Evolutionary conservation across 2,113 vertebrate genomes (phyloP).

Genomic region (Esox niger): DNA sequence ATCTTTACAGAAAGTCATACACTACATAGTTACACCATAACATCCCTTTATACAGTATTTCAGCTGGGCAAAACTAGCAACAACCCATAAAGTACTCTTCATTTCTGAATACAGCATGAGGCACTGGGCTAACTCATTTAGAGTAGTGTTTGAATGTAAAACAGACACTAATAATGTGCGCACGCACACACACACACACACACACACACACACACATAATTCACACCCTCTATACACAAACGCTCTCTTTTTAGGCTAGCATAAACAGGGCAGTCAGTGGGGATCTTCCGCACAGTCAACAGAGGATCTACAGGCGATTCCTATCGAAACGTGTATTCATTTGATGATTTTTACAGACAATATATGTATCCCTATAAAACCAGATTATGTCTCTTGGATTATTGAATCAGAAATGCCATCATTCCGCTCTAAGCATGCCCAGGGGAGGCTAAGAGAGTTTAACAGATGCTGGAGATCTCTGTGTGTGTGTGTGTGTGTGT

Average conservation of each 20-base stretch:
- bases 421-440: background rate
- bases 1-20: slow-evolving; percentile 5
- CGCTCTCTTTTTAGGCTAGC: background rate
- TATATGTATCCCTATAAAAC: slow-evolving; percentile 41
- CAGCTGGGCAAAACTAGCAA: slow-evolving; percentile 51
- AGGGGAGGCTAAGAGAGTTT: background rate
- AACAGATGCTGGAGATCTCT: background rate
- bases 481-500: slow-evolving; percentile 20
- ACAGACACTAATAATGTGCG: too few species aligned
- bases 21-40: slow-evolving; percentile 37
- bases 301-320: slow-evolving; percentile 33
- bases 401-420: slow-evolving; percentile 46
- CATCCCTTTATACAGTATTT: slow-evolving; percentile 49
- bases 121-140: slow-evolving; percentile 57
- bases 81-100: slow-evolving; percentile 65
- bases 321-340: slow-evolving; percentile 46
- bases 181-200: slow-evolving; percentile 38
- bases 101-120: slow-evolving; percentile 56
- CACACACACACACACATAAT: slow-evolving; percentile 26
- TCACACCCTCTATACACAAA: too few species aligned
- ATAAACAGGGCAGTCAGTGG: slow-evolving; percentile 15
- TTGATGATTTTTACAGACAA: slow-evolving; percentile 55
- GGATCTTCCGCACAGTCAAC: slow-evolving; percentile 41
- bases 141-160: slow-evolving; percentile 56
- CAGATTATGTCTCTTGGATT: slow-evolving; percentile 44